Percentiles rank a stretch among this genome's conserved stretches.
These are phyloP conservation scores for Ctenopoma multispine DNA, from an alignment of 2,797 vertebrate species.

Conservation along the genomic window DNA sequence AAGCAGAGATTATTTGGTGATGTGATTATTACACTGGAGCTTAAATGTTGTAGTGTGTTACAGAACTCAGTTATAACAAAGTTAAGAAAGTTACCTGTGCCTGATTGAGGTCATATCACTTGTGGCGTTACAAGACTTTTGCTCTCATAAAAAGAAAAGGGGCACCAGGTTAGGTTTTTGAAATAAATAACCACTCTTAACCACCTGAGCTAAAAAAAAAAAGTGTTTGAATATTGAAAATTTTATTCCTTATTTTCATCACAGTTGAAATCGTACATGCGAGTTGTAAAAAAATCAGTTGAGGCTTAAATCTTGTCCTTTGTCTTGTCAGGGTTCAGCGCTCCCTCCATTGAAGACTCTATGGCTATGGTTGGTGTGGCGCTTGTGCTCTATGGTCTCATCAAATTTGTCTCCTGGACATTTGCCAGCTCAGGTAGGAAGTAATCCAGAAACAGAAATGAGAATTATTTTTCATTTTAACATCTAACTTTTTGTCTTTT, in stretches of 20 bases:
- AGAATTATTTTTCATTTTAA: not conserved
- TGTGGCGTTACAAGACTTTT: no score
- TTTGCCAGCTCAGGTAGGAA: constrained; percentile 76
- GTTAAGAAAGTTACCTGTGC: no score
- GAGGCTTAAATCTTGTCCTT: not conserved
- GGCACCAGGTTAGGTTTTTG: no score
- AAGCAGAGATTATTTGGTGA: no score
- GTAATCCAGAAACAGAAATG: not conserved
- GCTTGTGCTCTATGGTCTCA: constrained; percentile 85
- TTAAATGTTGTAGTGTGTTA: no score
- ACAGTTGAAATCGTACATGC: not conserved
- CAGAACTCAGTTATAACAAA: no score
- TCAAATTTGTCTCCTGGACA: constrained; percentile 82
- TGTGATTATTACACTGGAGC: no score
- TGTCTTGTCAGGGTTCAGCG: constrained; percentile 77
- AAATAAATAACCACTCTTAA: no score
- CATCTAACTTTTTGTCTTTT: constrained; percentile 4
- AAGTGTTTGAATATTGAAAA: not conserved
- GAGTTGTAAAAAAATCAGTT: not conserved
- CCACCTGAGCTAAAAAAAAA: no score
- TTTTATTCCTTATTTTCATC: not conserved
- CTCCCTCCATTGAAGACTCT: constrained; percentile 87
- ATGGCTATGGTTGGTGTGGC: constrained; percentile 90
- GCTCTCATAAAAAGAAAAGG: no score
- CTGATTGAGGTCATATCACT: no score